phyloP scores from a whole-genome alignment of 1,140 invertebrate species.

The Drosophila nasuta region DNA sequence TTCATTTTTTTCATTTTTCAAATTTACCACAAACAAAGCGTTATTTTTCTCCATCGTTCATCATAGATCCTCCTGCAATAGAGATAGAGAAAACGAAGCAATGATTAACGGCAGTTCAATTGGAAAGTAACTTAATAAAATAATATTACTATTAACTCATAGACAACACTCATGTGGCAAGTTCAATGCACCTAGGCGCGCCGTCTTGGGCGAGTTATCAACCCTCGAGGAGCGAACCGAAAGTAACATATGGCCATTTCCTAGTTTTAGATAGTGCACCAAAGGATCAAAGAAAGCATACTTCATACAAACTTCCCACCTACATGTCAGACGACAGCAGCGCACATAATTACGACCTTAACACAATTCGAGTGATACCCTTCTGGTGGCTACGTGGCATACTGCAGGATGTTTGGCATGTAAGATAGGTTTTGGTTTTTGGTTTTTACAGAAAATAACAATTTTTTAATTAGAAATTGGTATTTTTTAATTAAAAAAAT shows the following conservation, averaged over 20 bases:
- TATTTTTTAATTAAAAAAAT: no score
- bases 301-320: slow-evolving; percentile 46
- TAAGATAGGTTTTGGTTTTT: no score
- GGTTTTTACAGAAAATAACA: no score
- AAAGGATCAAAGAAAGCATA: slow-evolving; percentile 68
- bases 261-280: slow-evolving; percentile 25
- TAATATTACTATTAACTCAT: not conserved
- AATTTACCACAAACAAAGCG: slow-evolving; percentile 84
- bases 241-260: slow-evolving; percentile 64
- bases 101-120: not conserved
- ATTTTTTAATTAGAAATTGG: no score
- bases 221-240: slow-evolving; percentile 47
- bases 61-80: slow-evolving; percentile 83
- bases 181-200: slow-evolving; percentile 68
- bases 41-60: slow-evolving; percentile 84
- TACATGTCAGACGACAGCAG: slow-evolving; percentile 50
- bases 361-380: slow-evolving; percentile 45
- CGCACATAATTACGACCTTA: slow-evolving; percentile 75
- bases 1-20: slow-evolving; percentile 10
- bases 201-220: slow-evolving; percentile 47
- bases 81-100: slow-evolving; percentile 23
- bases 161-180: slow-evolving; percentile 37
- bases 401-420: slow-evolving; percentile 17
- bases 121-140: slow-evolving; percentile 16
- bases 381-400: not conserved